Base-by-base conservation (phyloP, 2,888 invertebrate species). In the Mystacides longicornis region DNA sequence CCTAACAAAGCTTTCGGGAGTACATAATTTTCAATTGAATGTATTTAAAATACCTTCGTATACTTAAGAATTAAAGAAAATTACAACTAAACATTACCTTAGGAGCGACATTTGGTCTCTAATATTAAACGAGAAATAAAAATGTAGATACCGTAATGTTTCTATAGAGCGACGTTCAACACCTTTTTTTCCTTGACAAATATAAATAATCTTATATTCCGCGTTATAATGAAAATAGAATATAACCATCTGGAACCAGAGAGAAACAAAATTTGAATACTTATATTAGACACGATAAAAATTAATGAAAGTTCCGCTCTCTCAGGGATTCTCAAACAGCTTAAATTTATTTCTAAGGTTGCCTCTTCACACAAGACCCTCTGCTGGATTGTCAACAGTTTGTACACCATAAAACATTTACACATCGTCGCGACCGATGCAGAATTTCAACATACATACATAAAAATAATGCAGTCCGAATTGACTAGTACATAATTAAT, bases 221-320 rank as follows among this genome's bases (percentile, higher is more conserved):
- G 27, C 27, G 27, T 27, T 27, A 11, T 11, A 27, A 27, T 27
- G 27, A 27, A 20, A 16, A 23, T 14, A 42, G 48, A 31, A 37
- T 37, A 37, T n/a, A 37, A 37, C 37, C 37, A 3, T 37, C 37
- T 37, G 4, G 16, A 37, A 37, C 14, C 37, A 14, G 37, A 37
- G 37, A 16, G 14, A 37, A 42, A 31, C 49, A 49, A 49, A 49
- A 22, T 49, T 49, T 52, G 42, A 52, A 47, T 52, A 54, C 54
- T 54, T 54, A 54, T 42, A 54, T n/a, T n/a, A 54, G 49, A 54
- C 49, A 49, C 49, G 49, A 54, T 54, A 54, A 54, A 54, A 54
- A 54, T 42, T 16, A 33, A 42, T 42, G 22, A 54, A 48, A 48
- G 42, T 43, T 54, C 23, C 11, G 22, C 23, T 37, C 54, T 48